These are phyloP conservation scores for Chaenocephalus aceratus DNA, from an alignment of 2,113 vertebrate species.

Conservation along the genomic window DNA sequence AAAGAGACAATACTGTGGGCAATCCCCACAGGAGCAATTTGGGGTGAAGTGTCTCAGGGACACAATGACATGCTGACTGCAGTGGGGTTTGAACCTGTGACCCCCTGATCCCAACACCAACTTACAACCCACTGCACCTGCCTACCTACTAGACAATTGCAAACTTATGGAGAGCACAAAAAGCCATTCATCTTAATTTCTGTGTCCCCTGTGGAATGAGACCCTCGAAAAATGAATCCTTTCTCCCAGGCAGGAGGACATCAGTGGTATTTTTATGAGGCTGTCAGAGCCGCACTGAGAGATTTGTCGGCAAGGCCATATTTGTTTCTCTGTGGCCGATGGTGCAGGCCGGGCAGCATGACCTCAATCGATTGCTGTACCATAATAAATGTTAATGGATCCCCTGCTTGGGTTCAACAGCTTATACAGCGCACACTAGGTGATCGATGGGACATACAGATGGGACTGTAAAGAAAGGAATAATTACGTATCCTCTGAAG, in stretches of 20 bases:
- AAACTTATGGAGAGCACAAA: constrained; percentile 17
- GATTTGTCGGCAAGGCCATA: constrained; percentile 34
- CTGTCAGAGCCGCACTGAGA: constrained; percentile 54
- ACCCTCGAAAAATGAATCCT: constrained; percentile 20
- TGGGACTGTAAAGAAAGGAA: constrained; percentile 37
- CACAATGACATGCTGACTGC: no score
- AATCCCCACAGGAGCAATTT: no score
- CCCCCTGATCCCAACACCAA: no score
- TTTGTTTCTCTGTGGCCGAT: constrained; percentile 52
- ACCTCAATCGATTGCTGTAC: constrained; percentile 37
- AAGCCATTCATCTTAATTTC: constrained; percentile 57
- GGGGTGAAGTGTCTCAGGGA: no score
- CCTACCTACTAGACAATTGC: not conserved
- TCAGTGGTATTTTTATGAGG: constrained; percentile 51
- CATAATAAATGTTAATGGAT: constrained; percentile 45
- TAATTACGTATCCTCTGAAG: constrained; percentile 13
- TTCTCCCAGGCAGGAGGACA: constrained; percentile 46
- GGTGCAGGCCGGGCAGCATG: constrained; percentile 31
- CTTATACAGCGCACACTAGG: constrained; percentile 20
- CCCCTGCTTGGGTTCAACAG: constrained; percentile 52
- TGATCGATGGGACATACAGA: constrained; percentile 60
- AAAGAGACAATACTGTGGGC: no score
- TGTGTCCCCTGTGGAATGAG: not conserved
- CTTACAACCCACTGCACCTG: no score
- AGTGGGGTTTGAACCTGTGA: no score